Evolutionary conservation across 1,140 invertebrate genomes (phyloP), one percentile per base, ranked within the genome.

Genomic region (Tetramorium parvispinum): DNA sequence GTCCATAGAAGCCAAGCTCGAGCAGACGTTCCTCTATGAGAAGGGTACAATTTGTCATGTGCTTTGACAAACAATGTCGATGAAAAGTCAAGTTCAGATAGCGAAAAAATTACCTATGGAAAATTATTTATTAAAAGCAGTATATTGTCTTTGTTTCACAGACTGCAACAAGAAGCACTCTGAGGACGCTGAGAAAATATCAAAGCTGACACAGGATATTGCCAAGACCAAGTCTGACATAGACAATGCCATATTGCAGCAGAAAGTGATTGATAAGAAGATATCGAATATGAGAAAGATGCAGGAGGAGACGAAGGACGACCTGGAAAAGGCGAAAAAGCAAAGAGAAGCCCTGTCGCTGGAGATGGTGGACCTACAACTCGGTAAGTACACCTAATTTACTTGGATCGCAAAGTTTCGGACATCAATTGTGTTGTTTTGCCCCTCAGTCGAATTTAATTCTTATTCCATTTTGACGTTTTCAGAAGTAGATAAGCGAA

Each of bases 341-440:
- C 61, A 87, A 24, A 92, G 79, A 57, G 90, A 94, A n/a, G 53
- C 8, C 8, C 76, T 93, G 21, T 57, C 73, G 2, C 7, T 93
- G 1, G 90, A 94, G 59, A 89, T 93, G 51, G 83, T 94, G n/a
- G 93, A 94, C 40, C 83, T 94, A 18, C 21, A 91, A n/a, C 40
- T 91, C 70, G 91, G 94, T 93, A 87, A 68, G 11, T 63, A 27
- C 6, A 59, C 2, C 6, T 37, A n/a, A 53, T 79, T 18, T 65
- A n/a, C 5, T 11, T 78, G 16, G 10, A 63, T 49, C 4, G 8
- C 32, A 32, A 1, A 21, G 0, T 43, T 0, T 3, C 0, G 2
- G 40, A 83, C 1, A 27, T 82, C 0, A 7, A 6, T 51, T 65
- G 7, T 11, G 2, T 57, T 1, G 11, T 24, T 68, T 61, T 16